Evolutionary conservation across 2,797 vertebrate species (phyloP), one percentile per base, ranked within the genome.

Genomic region (Enoplosus armatus): DNA sequence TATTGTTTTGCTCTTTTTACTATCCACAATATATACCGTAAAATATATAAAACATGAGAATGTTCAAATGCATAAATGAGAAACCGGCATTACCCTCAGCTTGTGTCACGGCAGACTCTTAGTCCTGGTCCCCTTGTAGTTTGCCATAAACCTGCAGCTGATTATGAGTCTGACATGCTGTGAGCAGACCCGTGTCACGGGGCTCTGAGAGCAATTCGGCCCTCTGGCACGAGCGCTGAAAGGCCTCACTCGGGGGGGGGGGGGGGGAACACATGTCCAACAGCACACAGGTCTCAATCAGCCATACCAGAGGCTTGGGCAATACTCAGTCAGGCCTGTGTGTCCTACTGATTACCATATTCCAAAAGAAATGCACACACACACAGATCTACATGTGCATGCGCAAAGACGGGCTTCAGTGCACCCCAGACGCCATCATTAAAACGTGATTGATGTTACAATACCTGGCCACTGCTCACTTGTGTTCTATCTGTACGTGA

Each of bases 361-460:
- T 72, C 59, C 56, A 64, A 55, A 72, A 77, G 59, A 73, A 77
- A 82, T 31, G 27, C 63, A n/a, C 73, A 35, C 16, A 6, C 45
- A 45, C 31, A 15, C 27, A 62, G 48, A 72, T 68, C 41, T 51
- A 7, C 51, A 60, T 35, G 53, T 71, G 50, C 72, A 37, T 69
- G 68, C 61, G 63, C 54, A 64, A 31, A 74, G 54, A 67, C 53
- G 4, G 58, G n/a, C 54, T 43, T 53, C 48, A n/a, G n/a, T 64
- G 72, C 7, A 5, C 86, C 69, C 58, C 48, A 87, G 81, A 82
- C 41, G 8, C 47, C 51, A 55, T 91, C 71, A 77, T 75, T 86
- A 85, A 88, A 92, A 84, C 77, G 61, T 75, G 16, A 86, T 58
- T 37, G 68, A 82, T 85, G 51, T 75, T 62, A 33, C 61, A 69